Percentiles rank a stretch among this genome's conserved stretches.
phyloP scores from a whole-genome alignment of 2,888 invertebrate genomes.

The Polydrusus cervinus region DNA sequence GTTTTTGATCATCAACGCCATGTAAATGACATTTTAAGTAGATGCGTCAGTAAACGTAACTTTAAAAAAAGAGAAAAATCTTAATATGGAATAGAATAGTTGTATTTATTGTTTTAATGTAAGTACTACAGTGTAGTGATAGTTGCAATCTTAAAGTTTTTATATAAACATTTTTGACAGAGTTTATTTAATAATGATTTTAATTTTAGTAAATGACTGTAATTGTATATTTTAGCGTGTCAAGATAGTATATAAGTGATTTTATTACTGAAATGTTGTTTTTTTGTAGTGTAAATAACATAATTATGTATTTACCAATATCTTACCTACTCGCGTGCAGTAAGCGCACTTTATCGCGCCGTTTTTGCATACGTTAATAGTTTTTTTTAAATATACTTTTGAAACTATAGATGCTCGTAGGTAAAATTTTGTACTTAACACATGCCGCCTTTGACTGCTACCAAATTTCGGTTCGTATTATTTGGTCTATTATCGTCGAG shows the following conservation, averaged over 20 bases:
- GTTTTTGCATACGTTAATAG: too few species aligned
- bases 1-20: constrained; percentile 90
- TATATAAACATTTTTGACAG: constrained; percentile 46
- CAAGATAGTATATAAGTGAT: constrained; percentile 44
- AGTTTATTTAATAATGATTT: constrained; percentile 46
- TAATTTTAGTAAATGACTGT: constrained; percentile 45
- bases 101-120: constrained; percentile 41
- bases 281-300: background rate
- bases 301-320: too few species aligned
- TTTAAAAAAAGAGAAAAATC: constrained; percentile 91
- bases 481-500: too few species aligned
- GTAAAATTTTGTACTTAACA: too few species aligned
- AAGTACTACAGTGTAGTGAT: constrained; percentile 47
- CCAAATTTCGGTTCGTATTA: too few species aligned
- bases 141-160: constrained; percentile 51
- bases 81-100: constrained; percentile 56
- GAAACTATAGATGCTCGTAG: too few species aligned
- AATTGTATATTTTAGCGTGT: constrained; percentile 31
- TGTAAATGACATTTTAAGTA: constrained; percentile 90
- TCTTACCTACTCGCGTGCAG: too few species aligned
- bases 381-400: too few species aligned
- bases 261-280: constrained; percentile 40
- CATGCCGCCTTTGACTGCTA: too few species aligned
- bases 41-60: constrained; percentile 93
- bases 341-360: too few species aligned